Conservation (phyloP, 2,797 vertebrate genomes). For the Micrastur ruficollis region DNA sequence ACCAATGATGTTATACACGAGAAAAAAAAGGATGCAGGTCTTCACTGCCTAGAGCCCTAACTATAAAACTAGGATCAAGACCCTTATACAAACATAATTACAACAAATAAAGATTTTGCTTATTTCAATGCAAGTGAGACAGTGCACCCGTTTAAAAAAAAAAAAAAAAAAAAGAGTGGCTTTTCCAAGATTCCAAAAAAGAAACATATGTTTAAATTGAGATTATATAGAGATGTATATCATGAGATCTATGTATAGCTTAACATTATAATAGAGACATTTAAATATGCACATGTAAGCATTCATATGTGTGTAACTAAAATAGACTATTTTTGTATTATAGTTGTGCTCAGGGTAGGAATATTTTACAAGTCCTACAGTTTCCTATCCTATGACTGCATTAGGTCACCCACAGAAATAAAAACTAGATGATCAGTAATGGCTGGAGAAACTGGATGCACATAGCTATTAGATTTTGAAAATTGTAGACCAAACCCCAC, state of each 20-base stretch:
- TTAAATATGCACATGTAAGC: neutral
- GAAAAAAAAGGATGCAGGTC: neutral
- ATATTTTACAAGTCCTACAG: neutral
- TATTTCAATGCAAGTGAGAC: neutral
- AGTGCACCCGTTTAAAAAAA: neutral
- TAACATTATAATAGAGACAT: neutral
- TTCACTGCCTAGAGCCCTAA: neutral
- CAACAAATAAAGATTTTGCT: neutral
- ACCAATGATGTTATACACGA: neutral
- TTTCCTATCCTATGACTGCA: neutral
- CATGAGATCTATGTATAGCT: neutral
- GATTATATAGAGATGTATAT: neutral
- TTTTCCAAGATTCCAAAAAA: neutral
- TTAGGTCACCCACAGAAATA: neutral
- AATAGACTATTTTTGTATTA: neutral
- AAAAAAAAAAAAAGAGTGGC: neutral
- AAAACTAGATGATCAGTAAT: neutral
- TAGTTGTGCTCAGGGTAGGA: neutral
- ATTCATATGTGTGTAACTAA: neutral
- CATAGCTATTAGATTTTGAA: neutral
- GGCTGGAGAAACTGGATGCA: neutral
- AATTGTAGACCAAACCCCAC: neutral
- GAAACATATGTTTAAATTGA: neutral
- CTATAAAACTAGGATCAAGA: neutral
- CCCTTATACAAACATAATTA: neutral